Base-by-base conservation (phyloP, 2,797 vertebrate species). In the Pristis pectinata region DNA sequence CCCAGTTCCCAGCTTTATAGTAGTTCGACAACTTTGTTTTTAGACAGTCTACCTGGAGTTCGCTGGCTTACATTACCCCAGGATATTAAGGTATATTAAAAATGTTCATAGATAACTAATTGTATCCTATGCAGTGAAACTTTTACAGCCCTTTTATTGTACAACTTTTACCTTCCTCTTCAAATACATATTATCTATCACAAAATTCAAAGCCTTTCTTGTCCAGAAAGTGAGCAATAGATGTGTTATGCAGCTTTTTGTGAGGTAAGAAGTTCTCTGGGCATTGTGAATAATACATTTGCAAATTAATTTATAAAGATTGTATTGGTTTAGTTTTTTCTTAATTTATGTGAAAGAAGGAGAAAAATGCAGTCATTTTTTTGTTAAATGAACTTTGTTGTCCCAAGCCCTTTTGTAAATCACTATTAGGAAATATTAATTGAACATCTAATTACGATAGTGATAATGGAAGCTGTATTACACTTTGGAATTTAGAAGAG, bases 51-150 rank as follows among this genome's bases (percentile, higher is more conserved):
- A 53, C 98, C 99, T 0, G 99, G 97, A 0, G 97, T 99, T 37
- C 97, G 97, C n/a, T 99, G 98, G 98, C 97, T 99, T 53, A 97
- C 97, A 0, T 96, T 99, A 95, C 98, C 98, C 13, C 97, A 97
- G 24, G 97, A 99, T 87, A 95, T 98, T 96, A 99, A 99, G 98
- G 99, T 98, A 95, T 41, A 93, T 72, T 94, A n/a, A 72, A 34
- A 30, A 6, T 53, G 34, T 91, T 91, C 59, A 11, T 41, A 41
- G 17, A 0, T 56, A 64, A n/a, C n/a, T 89, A 24, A 22, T 10
- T 67, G 8, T 19, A 19, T 41, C n/a, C 34, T 64, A 8, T 24
- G 61, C 59, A 67, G 9, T 91, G 2, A 67, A 64, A 41, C 61
- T 41, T 91, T 37, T 24, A 24, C 3, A 41, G 34, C n/a, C 24